These are phyloP conservation scores for Bubo bubo DNA, from an alignment of 2,113 vertebrate genomes.

Conservation along the genomic window DNA sequence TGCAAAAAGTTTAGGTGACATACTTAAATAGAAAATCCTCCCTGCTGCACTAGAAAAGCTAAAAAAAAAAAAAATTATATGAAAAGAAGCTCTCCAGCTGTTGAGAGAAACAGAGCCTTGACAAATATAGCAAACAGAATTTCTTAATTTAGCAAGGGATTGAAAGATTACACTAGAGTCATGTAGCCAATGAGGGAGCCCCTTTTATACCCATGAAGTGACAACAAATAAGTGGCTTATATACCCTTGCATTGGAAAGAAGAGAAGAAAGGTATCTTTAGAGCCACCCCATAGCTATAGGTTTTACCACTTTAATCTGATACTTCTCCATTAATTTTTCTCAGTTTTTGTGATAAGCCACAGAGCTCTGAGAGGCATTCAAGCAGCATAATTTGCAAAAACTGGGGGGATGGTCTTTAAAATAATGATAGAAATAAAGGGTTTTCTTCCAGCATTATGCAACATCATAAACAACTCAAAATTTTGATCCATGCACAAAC, in stretches of 20 bases:
- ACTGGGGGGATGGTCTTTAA: not conserved
- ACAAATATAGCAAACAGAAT: not conserved
- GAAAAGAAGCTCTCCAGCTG: not conserved
- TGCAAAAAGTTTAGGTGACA: not conserved
- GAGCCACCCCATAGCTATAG: not conserved
- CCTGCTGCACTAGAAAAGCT: not conserved
- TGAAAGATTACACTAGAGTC: not conserved
- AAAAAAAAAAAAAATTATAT: not conserved
- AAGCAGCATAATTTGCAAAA: not conserved
- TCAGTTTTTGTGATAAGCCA: not conserved
- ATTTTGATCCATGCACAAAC: not conserved
- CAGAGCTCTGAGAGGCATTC: not conserved
- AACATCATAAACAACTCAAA: not conserved
- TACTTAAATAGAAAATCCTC: not conserved
- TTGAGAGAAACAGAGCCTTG: not conserved
- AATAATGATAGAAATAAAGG: not conserved
- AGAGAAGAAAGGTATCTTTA: not conserved
- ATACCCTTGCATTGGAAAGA: not conserved
- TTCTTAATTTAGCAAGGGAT: not conserved
- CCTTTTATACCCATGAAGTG: not conserved
- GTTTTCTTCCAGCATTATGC: not conserved
- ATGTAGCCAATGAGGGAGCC: not conserved
- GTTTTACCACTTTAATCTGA: not conserved
- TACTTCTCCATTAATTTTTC: not conserved
- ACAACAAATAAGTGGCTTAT: not conserved